phyloP scores from a whole-genome alignment of 2,888 invertebrate species.

The Empis stercorea region DNA sequence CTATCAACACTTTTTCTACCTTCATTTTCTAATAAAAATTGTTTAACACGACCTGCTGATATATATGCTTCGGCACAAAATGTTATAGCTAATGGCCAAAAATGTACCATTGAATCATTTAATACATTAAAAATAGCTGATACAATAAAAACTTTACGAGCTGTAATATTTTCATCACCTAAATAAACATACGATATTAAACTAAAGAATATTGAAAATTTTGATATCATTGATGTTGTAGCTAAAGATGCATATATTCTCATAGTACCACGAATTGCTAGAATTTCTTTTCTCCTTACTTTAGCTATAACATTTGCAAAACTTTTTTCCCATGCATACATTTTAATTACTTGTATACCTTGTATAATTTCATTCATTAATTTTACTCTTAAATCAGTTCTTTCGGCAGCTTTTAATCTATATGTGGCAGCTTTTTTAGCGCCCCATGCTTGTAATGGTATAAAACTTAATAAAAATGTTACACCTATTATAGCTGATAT shows the following conservation, averaged over 20 bases:
- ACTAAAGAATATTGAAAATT: conserved; percentile 64
- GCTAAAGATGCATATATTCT: conserved; percentile 55
- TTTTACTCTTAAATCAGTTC: conserved; percentile 74
- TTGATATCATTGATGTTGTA: conserved; percentile 64
- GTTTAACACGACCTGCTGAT: conserved; percentile 57
- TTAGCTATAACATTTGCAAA: conserved; percentile 60
- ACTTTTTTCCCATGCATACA: conserved; percentile 79
- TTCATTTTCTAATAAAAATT: conserved; percentile 40
- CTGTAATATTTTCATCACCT: conserved; percentile 48
- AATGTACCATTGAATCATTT: conserved; percentile 64
- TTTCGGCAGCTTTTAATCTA: conserved; percentile 55
- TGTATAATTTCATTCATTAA: conserved; percentile 81
- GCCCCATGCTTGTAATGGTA: conserved; percentile 60
- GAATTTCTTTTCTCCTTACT: conserved; percentile 60
- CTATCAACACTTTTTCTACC: conserved; percentile 12
- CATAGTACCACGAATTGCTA: conserved; percentile 50
- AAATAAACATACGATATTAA: conserved; percentile 54
- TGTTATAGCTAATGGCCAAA: conserved; percentile 66
- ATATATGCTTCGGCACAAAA: conserved; percentile 64
- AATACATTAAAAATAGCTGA: conserved; percentile 71
- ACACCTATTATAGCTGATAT: conserved; percentile 58
- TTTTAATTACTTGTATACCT: conserved; percentile 75
- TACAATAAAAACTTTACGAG: conserved; percentile 65
- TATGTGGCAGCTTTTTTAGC: conserved; percentile 54
- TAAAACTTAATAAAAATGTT: conserved; percentile 54